Evolutionary conservation across 2,797 vertebrate genomes (phyloP), one percentile per base, ranked within the genome.

Genomic region (Rhynchotus rufescens): DNA sequence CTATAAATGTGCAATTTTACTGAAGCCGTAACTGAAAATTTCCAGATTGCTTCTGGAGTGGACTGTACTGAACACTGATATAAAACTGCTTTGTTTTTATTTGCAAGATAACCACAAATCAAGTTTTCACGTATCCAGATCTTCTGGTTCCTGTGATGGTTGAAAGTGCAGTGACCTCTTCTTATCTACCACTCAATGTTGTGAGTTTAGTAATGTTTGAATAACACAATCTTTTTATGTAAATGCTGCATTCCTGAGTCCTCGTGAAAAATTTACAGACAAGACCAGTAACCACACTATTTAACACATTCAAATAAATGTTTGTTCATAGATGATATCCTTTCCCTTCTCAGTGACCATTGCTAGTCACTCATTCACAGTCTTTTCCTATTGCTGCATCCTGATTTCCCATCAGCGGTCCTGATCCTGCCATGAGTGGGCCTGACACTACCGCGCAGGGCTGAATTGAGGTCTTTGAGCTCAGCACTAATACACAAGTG

Each of bases 41-140:
- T n/a, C 51, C 90, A 92, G 72, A 76, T 42, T 85, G 86, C 73
- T 86, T 95, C 91, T 47, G 72, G 73, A 90, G 76, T 49, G 66
- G 76, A 80, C 66, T 80, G 66, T 92, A 83, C 84, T 90, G 25
- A 91, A 91, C 60, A 88, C 14, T 88, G 95, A 90, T 64, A 84
- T 13, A 51, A 88, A 94, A 72, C 71, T 67, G 67, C 75, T 69
- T 86, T 69, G 9, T 47, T 91, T 89, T 76, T 80, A 45, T 56
- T 75, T 69, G 81, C 60, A 80, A 52, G 3, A 1, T 6, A 67
- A 88, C 78, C 52, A 61, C 28, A 88, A 88, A 76, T 74, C 32
- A 36, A 17, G 40, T 67, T 85, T 86, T 56, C 84, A 61, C 1
- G 0, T 36, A 71, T 2, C 57, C 52, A 67, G 28, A 16, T n/a